Percentiles rank a stretch among this genome's conserved stretches.
Evolutionary conservation across 2,888 invertebrate species (phyloP).

Genomic region (Pseudococcus viburni): DNA sequence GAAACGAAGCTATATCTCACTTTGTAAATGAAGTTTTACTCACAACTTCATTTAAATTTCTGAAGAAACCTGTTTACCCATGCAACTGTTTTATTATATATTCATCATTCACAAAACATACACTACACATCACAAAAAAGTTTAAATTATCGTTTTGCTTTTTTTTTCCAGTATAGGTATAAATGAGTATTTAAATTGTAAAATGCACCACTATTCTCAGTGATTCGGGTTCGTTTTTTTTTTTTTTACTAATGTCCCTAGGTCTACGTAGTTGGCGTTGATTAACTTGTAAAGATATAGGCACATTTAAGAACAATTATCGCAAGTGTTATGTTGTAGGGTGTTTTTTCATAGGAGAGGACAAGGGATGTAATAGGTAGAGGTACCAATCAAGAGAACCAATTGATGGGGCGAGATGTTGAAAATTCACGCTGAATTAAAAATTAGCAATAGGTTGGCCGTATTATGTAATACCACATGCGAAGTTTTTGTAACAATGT

Average conservation of each 20-base stretch:
- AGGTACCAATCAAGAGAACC: too few species aligned
- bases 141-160: slow-evolving; percentile 49
- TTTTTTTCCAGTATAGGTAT: neutral
- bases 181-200: neutral
- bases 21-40: slow-evolving; percentile 63
- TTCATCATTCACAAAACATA: slow-evolving; percentile 51
- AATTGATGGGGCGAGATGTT: neutral
- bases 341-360: too few species aligned
- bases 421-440: neutral
- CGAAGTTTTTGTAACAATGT: neutral
- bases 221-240: neutral
- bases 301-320: too few species aligned
- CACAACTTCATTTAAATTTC: slow-evolving; percentile 64
- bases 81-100: slow-evolving; percentile 51
- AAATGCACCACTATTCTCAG: neutral
- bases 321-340: too few species aligned
- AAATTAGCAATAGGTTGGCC: neutral
- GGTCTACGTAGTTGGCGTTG: neutral
- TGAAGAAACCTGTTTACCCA: slow-evolving; percentile 61
- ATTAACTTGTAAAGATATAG: neutral
- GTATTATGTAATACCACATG: neutral
- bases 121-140: slow-evolving; percentile 18
- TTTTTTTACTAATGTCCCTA: neutral
- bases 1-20: slow-evolving; percentile 59
- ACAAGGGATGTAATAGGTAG: too few species aligned